Conservation (phyloP, 2,888 invertebrate genomes). For the Aporophyla nigra region DNA sequence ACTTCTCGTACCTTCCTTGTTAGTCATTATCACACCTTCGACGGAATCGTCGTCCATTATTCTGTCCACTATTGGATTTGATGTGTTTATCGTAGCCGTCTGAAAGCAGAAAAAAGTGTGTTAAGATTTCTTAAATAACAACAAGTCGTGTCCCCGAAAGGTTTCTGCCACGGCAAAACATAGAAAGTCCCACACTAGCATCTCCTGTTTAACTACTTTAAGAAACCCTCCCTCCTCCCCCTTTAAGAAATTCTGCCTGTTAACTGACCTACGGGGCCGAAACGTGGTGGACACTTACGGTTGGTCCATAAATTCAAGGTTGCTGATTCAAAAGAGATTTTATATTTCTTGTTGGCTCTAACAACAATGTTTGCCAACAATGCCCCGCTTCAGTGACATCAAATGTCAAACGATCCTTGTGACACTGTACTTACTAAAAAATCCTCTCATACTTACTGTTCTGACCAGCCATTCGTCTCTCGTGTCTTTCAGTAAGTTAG, state of each 20-base stretch:
- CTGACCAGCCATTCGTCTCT: conserved; percentile 81
- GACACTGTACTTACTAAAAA: background rate
- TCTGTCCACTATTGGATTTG: conserved; percentile 85
- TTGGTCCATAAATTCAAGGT: no score
- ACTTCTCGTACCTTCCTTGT: conserved; percentile 78
- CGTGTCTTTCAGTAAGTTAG: conserved; percentile 81
- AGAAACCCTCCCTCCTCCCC: no score
- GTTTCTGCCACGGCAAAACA: no score
- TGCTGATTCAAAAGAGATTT: no score
- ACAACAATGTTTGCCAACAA: background rate
- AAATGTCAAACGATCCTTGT: no score
- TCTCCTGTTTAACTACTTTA: no score
- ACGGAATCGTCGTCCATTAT: conserved; percentile 87
- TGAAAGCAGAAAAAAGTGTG: conserved; percentile 65
- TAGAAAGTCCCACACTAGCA: background rate
- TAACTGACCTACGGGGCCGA: no score
- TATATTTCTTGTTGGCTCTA: no score
- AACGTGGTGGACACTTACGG: no score
- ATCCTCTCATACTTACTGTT: conserved; percentile 73
- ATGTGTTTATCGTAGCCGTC: conserved; percentile 79
- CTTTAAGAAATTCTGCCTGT: no score
- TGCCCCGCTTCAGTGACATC: no score
- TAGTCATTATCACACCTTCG: conserved; percentile 85
- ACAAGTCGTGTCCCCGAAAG: background rate
- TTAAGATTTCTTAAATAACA: background rate